phyloP scores from a whole-genome alignment of 2,797 vertebrate genomes.

The Lepus townsendii region DNA sequence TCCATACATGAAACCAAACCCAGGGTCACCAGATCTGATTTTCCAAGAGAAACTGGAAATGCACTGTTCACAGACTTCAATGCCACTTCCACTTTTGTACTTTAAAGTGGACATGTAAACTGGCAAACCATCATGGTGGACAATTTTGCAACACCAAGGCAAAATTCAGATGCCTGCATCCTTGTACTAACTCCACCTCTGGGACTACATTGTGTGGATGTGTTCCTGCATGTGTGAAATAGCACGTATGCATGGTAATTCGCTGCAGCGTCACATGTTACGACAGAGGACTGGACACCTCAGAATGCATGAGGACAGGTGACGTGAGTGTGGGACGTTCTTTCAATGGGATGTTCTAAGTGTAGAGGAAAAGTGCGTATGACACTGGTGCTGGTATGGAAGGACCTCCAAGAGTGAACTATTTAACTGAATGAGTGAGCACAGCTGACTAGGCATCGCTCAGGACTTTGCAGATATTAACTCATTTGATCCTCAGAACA shows the following conservation, averaged over 20 bases:
- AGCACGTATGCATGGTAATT: accelerated
- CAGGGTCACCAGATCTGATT: not conserved
- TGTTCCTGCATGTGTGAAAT: accelerated
- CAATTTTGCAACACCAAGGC: not conserved
- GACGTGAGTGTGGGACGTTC: not conserved
- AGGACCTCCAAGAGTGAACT: accelerated
- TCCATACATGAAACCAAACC: accelerated
- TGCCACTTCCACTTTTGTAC: too few relatives aligned
- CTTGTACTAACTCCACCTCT: too few relatives aligned
- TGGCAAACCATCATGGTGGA: not conserved
- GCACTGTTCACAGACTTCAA: not conserved
- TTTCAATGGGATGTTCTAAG: accelerated
- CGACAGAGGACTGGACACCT: not conserved
- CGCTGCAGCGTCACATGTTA: accelerated
- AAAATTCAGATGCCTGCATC: not conserved
- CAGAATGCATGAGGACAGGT: not conserved
- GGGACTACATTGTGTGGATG: accelerated
- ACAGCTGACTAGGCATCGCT: not conserved
- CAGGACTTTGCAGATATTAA: not conserved
- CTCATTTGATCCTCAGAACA: not conserved
- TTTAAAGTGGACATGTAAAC: accelerated
- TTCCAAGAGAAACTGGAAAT: not conserved
- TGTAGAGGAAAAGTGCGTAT: not conserved
- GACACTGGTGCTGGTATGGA: not conserved
- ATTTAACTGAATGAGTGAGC: accelerated